These are phyloP conservation scores for Caenorhabditis tropicalis DNA, from an alignment of 1,140 invertebrate genomes.

Conservation along the genomic window DNA sequence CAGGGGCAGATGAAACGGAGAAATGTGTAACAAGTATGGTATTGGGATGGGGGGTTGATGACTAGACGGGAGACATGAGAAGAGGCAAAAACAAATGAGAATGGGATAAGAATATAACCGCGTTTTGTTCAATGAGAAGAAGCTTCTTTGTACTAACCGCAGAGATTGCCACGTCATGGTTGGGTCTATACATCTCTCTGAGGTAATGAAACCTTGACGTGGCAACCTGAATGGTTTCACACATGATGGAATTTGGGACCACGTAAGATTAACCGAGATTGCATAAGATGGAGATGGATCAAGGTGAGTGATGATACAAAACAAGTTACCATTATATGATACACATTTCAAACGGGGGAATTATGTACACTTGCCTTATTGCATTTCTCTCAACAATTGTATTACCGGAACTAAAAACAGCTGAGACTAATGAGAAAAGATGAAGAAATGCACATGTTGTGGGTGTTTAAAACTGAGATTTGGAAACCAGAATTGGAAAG, in stretches of 20 bases:
- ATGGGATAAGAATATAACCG: conserved; percentile 38
- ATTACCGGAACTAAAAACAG: conserved; percentile 33
- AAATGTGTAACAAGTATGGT: conserved; percentile 41
- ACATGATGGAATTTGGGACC: conserved; percentile 29
- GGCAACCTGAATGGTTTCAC: background rate
- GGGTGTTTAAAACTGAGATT: conserved; percentile 32
- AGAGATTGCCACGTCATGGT: conserved; percentile 23
- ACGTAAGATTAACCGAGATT: conserved; percentile 34
- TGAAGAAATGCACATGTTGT: conserved; percentile 43
- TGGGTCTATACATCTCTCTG: background rate
- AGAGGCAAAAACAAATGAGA: background rate
- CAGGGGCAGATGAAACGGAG: conserved; percentile 22
- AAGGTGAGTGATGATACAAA: conserved; percentile 31
- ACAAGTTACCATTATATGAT: conserved; percentile 42
- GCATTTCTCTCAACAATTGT: conserved; percentile 32
- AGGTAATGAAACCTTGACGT: conserved; percentile 3
- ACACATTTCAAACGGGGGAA: conserved; percentile 19
- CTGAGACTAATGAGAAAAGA: background rate
- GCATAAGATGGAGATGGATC: conserved; percentile 38
- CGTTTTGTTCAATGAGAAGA: conserved; percentile 34
- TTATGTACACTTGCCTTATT: conserved; percentile 38
- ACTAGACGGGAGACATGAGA: conserved; percentile 10
- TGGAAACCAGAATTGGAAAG: conserved; percentile 33
- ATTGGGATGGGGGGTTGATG: background rate
- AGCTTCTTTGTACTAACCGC: conserved; percentile 30